A percentile compares a stretch with the other conserved stretches of the same genome.
Evolutionary conservation across 1,140 invertebrate genomes (phyloP).

Genomic region (Zaprionus ornatus): DNA sequence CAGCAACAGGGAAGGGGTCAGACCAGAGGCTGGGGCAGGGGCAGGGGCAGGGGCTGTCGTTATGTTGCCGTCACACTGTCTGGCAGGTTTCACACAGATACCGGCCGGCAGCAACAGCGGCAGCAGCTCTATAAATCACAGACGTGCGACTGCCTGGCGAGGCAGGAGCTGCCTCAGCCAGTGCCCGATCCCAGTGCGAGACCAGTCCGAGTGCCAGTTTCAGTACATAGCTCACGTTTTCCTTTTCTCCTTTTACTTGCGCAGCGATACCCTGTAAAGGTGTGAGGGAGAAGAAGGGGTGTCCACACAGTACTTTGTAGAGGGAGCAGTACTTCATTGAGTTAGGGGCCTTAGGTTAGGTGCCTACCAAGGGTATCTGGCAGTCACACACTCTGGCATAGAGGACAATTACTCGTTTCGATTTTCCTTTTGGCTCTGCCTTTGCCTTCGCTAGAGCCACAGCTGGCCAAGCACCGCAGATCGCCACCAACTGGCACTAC

Average conservation of each 20-base stretch:
- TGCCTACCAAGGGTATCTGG: not conserved
- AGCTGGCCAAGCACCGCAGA: conserved; percentile 34
- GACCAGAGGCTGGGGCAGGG: not conserved
- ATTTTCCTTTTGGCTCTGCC: conserved; percentile 39
- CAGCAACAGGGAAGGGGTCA: not conserved
- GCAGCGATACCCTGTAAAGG: conserved; percentile 1
- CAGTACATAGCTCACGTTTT: conserved; percentile 71
- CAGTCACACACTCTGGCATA: not conserved
- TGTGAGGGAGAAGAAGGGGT: not conserved
- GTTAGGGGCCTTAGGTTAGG: too few relatives aligned
- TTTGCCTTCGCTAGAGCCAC: conserved; percentile 39
- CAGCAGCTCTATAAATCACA: conserved; percentile 77
- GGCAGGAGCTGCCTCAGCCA: conserved; percentile 52
- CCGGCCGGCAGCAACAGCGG: conserved; percentile 39
- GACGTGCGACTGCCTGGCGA: conserved; percentile 47
- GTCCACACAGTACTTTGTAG: too few relatives aligned
- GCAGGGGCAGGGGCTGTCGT: conserved; percentile 25
- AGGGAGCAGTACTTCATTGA: too few relatives aligned
- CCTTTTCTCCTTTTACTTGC: conserved; percentile 49
- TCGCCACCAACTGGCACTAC: conserved; percentile 19
- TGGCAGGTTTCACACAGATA: conserved; percentile 78
- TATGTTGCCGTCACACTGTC: conserved; percentile 74
- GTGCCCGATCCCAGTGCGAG: conserved; percentile 26
- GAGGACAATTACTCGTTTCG: conserved; percentile 46
- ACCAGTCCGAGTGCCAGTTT: conserved; percentile 8